Conservation (phyloP, 1,140 invertebrate species). For the Grapholita molesta region DNA sequence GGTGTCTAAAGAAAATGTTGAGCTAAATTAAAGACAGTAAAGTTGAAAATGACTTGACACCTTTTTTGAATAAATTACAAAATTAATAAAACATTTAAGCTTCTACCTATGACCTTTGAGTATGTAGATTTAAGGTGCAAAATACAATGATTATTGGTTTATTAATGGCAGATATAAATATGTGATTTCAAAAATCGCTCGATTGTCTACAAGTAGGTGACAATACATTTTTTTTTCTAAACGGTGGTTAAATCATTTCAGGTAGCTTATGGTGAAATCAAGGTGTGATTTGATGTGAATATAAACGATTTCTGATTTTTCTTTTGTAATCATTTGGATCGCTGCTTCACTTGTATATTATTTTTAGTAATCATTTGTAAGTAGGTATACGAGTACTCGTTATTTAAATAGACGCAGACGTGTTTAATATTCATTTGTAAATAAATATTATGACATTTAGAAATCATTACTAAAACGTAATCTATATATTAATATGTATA, state of each 20-base stretch:
- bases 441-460: too few relatives aligned
- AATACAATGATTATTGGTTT: slow-evolving; percentile 2
- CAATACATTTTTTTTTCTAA: slow-evolving; percentile 53
- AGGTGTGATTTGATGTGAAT: slow-evolving; percentile 46
- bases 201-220: slow-evolving; percentile 60
- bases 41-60: background rate
- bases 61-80: slow-evolving; percentile 8
- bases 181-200: slow-evolving; percentile 44
- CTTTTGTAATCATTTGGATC: slow-evolving; percentile 9
- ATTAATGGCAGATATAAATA: background rate
- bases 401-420: background rate
- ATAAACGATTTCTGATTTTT: slow-evolving; percentile 57
- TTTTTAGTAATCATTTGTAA: background rate
- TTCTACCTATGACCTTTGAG: background rate
- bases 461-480: too few relatives aligned
- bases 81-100: background rate
- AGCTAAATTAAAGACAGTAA: background rate
- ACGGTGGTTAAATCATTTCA: slow-evolving; percentile 49
- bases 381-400: too few relatives aligned
- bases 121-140: slow-evolving; percentile 1
- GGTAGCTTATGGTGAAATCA: slow-evolving; percentile 63
- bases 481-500: too few relatives aligned
- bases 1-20: background rate
- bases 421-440: too few relatives aligned
- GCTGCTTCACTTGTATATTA: background rate